Conservation (phyloP, 2,888 invertebrate genomes). For the Ptychoptera contaminata region DNA sequence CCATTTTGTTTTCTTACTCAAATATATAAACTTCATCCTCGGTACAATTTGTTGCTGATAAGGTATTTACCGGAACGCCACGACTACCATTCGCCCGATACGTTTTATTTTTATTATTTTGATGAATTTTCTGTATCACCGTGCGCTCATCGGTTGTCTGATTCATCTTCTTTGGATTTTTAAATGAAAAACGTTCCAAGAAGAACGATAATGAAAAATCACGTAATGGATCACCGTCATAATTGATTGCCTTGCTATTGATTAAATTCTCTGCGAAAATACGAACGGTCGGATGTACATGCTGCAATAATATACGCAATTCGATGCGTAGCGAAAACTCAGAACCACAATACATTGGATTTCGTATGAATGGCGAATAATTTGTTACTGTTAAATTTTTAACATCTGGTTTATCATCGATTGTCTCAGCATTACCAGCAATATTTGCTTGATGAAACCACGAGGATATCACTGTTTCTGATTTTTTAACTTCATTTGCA, state of each 20-base stretch:
- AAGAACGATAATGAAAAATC: constrained; percentile 86
- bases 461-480: constrained; percentile 13
- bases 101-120: constrained; percentile 34
- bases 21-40: constrained; percentile 81
- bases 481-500: constrained; percentile 12
- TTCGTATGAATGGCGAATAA: constrained; percentile 58
- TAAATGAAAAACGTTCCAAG: constrained; percentile 87
- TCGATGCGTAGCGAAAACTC: constrained; percentile 57
- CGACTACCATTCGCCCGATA: constrained; percentile 55
- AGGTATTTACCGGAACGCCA: constrained; percentile 55
- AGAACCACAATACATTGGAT: constrained; percentile 74
- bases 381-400: constrained; percentile 32
- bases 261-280: constrained; percentile 72
- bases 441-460: constrained; percentile 23
- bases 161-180: constrained; percentile 65
- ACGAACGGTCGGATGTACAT: constrained; percentile 85
- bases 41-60: constrained; percentile 57
- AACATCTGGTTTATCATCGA: constrained; percentile 29
- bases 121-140: constrained; percentile 1
- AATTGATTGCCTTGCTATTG: constrained; percentile 44
- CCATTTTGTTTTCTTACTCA: constrained; percentile 3
- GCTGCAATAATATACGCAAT: constrained; percentile 48
- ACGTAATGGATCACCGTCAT: constrained; percentile 83
- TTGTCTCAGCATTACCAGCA: constrained; percentile 12
- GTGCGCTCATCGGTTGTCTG: constrained; percentile 4